These are phyloP conservation scores for Hemitrygon akajei DNA, from an alignment of 2,797 vertebrate genomes.

Conservation along the genomic window DNA sequence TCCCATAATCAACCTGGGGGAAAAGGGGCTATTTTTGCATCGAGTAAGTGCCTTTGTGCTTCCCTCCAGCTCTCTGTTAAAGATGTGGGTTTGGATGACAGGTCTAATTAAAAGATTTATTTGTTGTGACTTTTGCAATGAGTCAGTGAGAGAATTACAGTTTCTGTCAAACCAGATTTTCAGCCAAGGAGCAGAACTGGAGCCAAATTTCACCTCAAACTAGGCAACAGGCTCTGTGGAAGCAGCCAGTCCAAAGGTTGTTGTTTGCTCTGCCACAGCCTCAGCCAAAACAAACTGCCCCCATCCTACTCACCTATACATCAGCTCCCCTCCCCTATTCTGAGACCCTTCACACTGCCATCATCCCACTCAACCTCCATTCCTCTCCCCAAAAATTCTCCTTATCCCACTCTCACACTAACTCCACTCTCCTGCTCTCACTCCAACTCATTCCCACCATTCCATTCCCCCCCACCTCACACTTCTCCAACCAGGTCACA, in stretches of 20 bases:
- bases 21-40: neutral
- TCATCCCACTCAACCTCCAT: too few relatives aligned
- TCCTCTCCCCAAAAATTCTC: too few relatives aligned
- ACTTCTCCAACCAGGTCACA: too few relatives aligned
- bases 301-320: neutral
- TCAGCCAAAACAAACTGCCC: neutral
- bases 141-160: slow-evolving; percentile 20
- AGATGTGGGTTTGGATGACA: neutral
- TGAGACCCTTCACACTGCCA: too few relatives aligned
- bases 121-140: slow-evolving; percentile 36
- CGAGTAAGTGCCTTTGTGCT: too few relatives aligned
- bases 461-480: too few relatives aligned
- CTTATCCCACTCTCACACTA: too few relatives aligned
- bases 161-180: slow-evolving; percentile 38
- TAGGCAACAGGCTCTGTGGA: neutral
- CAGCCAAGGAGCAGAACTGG: neutral
- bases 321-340: neutral
- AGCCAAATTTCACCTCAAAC: slow-evolving; percentile 8
- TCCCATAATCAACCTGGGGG: neutral
- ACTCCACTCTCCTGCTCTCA: too few relatives aligned
- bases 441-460: too few relatives aligned
- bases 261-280: neutral
- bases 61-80: neutral
- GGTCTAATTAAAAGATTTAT: slow-evolving; percentile 34
- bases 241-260: neutral